Percentiles rank a stretch among this genome's conserved stretches.
Evolutionary conservation across 2,113 vertebrate genomes (phyloP).

Genomic region (Panthera leo): DNA sequence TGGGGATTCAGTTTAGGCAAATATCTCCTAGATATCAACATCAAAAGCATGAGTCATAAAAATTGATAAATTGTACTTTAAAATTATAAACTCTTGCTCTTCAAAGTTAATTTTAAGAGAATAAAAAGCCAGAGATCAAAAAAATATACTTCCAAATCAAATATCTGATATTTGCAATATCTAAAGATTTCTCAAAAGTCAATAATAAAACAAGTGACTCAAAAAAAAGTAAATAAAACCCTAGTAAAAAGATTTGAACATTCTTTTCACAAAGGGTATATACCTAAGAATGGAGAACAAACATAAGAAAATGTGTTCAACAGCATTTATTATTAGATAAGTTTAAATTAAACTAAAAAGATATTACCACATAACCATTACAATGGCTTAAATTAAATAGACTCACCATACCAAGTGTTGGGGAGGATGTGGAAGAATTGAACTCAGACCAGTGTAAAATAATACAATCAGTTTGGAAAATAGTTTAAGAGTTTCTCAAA

Average conservation of each 20-base stretch:
- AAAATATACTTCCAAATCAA: not conserved
- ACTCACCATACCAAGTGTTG: not conserved
- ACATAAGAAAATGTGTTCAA: not conserved
- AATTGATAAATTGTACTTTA: not conserved
- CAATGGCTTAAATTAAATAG: not conserved
- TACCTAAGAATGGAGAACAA: not conserved
- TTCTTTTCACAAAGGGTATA: not conserved
- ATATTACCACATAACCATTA: not conserved
- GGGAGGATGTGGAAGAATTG: not conserved
- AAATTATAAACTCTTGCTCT: not conserved
- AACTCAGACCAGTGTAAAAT: not conserved
- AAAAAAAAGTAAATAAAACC: not conserved
- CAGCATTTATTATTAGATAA: not conserved
- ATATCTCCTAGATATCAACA: not conserved
- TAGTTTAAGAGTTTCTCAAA: not conserved
- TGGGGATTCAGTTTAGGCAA: not conserved
- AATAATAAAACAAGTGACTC: not conserved
- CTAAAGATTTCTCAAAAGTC: not conserved
- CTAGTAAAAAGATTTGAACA: not conserved
- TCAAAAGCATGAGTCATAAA: not conserved
- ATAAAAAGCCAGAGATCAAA: not conserved
- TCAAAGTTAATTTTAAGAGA: conserved; percentile 5
- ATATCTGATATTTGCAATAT: not conserved
- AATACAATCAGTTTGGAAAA: not conserved
- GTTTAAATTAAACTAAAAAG: not conserved